Evolutionary conservation across 1,140 invertebrate species (phyloP), one percentile per base, ranked within the genome.

Genomic region (Drosophila sturtevanti): DNA sequence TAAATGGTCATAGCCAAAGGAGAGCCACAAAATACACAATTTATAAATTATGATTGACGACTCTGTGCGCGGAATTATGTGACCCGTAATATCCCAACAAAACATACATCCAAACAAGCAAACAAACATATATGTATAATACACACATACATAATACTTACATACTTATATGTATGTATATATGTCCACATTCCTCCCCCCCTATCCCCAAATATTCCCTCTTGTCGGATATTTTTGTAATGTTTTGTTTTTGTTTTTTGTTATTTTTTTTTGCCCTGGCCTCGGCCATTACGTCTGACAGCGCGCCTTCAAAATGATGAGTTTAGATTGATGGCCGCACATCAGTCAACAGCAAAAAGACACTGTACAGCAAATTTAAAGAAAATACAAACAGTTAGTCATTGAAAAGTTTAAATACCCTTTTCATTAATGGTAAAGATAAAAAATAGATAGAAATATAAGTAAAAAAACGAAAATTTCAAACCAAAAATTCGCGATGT

Each of bases 1-100:
- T 55, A 58, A 38, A 48, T 48, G 41, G 41, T 48, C 58, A 66
- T 38, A 65, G 60, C 21, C n/a, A 14, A 16, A 34, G 37, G 41
- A 12, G 12, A 16, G 21, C 10, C 34, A 37, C 63, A 63, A 44
- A 52, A 54, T n/a, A 34, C 54, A 52, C 37, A 62, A 52, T 87
- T 82, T 82, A 81, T 79, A 87, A 87, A 87, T 89, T 89, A 87
- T 87, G 82, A 87, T 87, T 87, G 82, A 87, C 82, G 82, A 86
- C 76, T 77, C 51, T 69, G 67, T 77, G 73, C 70, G 72, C 70
- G 72, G 82, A 81, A 86, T 78, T 86, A 63, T 87, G 75, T 87
- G 76, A 86, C 82, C 82, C 65, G 78, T 67, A 78, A 84, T 78
- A 81, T 62, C 48, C 41, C 61, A 24, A 41, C n/a, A n/a, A 9